These are phyloP conservation scores for Asobara japonica DNA, from an alignment of 1,140 invertebrate species.

Conservation along the genomic window DNA sequence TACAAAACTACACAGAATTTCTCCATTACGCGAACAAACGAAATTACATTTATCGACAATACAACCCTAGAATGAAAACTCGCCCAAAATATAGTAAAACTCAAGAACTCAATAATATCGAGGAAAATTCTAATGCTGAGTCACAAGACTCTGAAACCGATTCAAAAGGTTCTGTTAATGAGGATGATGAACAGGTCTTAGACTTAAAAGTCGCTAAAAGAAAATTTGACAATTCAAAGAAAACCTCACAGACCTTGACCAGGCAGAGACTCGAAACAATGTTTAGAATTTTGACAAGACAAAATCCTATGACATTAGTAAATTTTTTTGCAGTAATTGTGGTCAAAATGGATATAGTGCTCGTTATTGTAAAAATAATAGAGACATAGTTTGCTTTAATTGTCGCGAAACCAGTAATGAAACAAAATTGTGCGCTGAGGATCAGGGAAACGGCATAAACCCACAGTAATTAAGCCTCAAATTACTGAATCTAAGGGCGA, in stretches of 20 bases:
- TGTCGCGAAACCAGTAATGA: constrained; percentile 27
- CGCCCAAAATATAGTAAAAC: not conserved
- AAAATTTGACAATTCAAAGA: too few relatives aligned
- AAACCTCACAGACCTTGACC: not conserved
- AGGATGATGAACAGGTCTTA: too few relatives aligned
- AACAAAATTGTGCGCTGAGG: not conserved
- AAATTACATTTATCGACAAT: constrained; percentile 20
- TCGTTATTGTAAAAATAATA: constrained; percentile 15
- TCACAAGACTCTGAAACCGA: not conserved
- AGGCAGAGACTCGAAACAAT: not conserved
- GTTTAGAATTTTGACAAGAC: not conserved
- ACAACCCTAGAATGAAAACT: not conserved
- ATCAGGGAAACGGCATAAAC: constrained; percentile 25
- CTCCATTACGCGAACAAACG: constrained; percentile 20
- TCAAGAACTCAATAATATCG: not conserved
- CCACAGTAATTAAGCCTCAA: constrained; percentile 23
- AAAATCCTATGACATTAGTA: not conserved
- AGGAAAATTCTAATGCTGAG: not conserved
- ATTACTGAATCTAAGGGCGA: not conserved
- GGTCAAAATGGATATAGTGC: constrained; percentile 6
- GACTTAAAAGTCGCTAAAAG: too few relatives aligned
- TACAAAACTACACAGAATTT: constrained; percentile 25
- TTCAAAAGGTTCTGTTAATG: too few relatives aligned
- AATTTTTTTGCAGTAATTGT: constrained; percentile 26
- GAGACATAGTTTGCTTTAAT: constrained; percentile 18